These are phyloP conservation scores for Carcinoscorpius rotundicauda DNA, from an alignment of 1,140 invertebrate genomes.

Conservation along the genomic window DNA sequence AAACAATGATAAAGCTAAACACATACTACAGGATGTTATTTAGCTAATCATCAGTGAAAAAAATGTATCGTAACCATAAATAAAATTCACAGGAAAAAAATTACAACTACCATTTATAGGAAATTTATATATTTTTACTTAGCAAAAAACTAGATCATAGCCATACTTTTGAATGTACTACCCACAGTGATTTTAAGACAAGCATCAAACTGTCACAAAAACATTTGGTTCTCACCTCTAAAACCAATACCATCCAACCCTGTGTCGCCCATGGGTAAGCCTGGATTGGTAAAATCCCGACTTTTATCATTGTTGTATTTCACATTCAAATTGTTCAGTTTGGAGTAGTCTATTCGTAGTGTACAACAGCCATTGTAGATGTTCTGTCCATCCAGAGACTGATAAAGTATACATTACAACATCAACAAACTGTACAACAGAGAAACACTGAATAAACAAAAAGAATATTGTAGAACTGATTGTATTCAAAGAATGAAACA, in stretches of 20 bases:
- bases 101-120: no score
- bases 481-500: no score
- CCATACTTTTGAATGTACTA: no score
- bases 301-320: conserved; percentile 99
- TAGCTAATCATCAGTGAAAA: background rate
- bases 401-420: conserved; percentile 24
- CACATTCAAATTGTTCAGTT: conserved; percentile 92
- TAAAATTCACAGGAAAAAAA: no score
- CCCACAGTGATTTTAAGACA: no score
- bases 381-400: conserved; percentile 93
- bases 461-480: no score
- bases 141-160: no score
- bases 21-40: no score
- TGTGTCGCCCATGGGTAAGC: conserved; percentile 82
- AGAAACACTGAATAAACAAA: background rate
- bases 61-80: background rate
- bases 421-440: conserved; percentile 19
- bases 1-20: no score
- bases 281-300: conserved; percentile 95
- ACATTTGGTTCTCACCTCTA: background rate
- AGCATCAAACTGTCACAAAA: no score
- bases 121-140: no score
- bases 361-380: conserved; percentile 99
- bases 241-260: conserved; percentile 39
- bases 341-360: conserved; percentile 96